Conservation (phyloP, 2,113 vertebrate species). For the Tylochromis polylepis region DNA sequence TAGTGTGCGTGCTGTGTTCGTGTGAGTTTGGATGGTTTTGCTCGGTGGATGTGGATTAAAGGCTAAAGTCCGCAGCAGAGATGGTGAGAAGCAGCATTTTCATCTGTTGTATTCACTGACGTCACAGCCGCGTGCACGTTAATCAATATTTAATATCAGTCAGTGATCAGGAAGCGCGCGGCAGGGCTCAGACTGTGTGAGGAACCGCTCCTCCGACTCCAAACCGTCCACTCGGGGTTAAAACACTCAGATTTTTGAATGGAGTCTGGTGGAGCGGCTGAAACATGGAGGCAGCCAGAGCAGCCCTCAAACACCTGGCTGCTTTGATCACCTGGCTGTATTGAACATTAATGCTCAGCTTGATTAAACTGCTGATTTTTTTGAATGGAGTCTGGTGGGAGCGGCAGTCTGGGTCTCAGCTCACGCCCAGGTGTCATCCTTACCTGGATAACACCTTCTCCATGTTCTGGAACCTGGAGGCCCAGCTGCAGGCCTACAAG, state of each 20-base stretch:
- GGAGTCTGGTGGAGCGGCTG: not conserved
- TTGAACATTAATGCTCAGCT: not conserved
- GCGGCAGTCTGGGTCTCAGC: not conserved
- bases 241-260: not conserved
- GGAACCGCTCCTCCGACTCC: not conserved
- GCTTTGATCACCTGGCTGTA: not conserved
- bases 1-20: not conserved
- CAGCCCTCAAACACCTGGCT: not conserved
- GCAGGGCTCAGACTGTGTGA: not conserved
- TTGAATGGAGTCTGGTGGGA: not conserved
- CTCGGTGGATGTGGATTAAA: not conserved
- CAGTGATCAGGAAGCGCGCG: not conserved
- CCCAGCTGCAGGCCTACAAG: not conserved
- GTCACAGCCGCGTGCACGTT: not conserved
- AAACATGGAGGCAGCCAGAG: not conserved
- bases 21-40: not conserved
- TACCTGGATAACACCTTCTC: not conserved
- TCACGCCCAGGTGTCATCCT: not conserved
- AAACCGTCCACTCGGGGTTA: not conserved
- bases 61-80: not conserved
- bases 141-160: not conserved
- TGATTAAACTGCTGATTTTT: not conserved
- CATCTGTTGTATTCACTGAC: not conserved
- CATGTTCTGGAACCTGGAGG: too few species aligned
- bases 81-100: constrained; percentile 10